Base-by-base conservation (phyloP, 2,113 vertebrate species). In the Haliaeetus leucogaster region DNA sequence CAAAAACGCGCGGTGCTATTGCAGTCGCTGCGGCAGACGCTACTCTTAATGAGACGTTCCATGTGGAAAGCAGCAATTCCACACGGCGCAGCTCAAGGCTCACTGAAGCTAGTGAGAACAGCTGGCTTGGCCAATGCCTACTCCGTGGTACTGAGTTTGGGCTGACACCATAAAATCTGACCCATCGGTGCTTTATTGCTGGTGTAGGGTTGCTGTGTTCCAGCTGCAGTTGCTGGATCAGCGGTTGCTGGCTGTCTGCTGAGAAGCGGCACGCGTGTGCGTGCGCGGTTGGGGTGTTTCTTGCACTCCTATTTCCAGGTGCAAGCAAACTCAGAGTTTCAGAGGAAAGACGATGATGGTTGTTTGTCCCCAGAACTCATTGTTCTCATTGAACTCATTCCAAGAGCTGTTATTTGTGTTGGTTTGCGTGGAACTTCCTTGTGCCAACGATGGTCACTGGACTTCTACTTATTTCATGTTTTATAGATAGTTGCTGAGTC, bases 131-230 rank as follows among this genome's bases (percentile, higher is more conserved):
- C 79, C 5, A 8, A 20, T 36, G 36, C 14, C 2, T 43, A 42
- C 58, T 82, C 71, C 1, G 0, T 73, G 71, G 73, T 73, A 56
- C 83, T 62, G 92, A 78, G 65, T 82, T 89, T 89, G 83, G 67
- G 55, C 82, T 92, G 77, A 66, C 83, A 90, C 55, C 32, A 3
- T 91, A 95, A 95, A 93, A 78, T 78, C 76, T 94, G 76, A 81
- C 95, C 86, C 68, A 50, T 66, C 4, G 6, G 59, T 86, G 76
- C 68, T 92, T 65, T 77, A 77, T 53, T 7, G 6, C 72, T 86
- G 61, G 50, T 83, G 59, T 68, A 53, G 63, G 29, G 45, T 86
- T 93, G 67, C 91, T 89, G 89, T 52, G n/a, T 90, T 93, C 58
- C 95, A 96, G 86, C 91, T 96, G 87, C 63, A 42, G 45, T 73